These are phyloP conservation scores for Pelecanoides urinatrix DNA, from an alignment of 2,113 vertebrate species.

Conservation along the genomic window DNA sequence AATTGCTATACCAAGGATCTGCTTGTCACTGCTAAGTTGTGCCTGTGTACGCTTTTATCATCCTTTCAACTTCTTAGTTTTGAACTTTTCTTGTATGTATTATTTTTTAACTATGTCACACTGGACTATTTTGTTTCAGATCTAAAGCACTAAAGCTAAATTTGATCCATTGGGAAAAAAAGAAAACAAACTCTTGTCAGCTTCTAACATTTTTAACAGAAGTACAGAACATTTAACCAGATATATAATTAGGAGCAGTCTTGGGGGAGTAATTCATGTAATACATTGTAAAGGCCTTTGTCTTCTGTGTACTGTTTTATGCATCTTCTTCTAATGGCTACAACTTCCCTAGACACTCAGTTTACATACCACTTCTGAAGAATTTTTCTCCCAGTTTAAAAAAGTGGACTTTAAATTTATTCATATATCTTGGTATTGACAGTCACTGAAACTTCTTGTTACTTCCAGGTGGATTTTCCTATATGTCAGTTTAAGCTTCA, in stretches of 20 bases:
- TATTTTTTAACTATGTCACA: background rate
- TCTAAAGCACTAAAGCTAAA: background rate
- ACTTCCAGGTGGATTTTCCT: background rate
- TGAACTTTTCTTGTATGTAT: background rate
- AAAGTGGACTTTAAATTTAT: background rate
- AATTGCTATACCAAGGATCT: background rate
- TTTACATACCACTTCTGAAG: background rate
- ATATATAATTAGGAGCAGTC: background rate
- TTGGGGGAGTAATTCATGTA: background rate
- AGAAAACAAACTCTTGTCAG: background rate
- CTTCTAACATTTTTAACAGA: background rate
- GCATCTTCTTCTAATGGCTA: background rate
- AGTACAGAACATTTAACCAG: background rate
- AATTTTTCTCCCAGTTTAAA: background rate
- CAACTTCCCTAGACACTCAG: background rate
- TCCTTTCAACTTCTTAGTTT: background rate
- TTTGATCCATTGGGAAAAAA: background rate
- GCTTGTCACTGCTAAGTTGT: background rate
- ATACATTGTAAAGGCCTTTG: background rate
- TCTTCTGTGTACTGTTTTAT: background rate
- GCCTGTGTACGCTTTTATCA: background rate
- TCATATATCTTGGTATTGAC: background rate
- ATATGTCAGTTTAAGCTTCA: background rate
- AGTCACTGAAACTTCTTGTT: background rate
- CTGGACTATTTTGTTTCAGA: background rate